Evolutionary conservation across 2,797 vertebrate genomes (phyloP).

Genomic region (Luscinia luscinia): DNA sequence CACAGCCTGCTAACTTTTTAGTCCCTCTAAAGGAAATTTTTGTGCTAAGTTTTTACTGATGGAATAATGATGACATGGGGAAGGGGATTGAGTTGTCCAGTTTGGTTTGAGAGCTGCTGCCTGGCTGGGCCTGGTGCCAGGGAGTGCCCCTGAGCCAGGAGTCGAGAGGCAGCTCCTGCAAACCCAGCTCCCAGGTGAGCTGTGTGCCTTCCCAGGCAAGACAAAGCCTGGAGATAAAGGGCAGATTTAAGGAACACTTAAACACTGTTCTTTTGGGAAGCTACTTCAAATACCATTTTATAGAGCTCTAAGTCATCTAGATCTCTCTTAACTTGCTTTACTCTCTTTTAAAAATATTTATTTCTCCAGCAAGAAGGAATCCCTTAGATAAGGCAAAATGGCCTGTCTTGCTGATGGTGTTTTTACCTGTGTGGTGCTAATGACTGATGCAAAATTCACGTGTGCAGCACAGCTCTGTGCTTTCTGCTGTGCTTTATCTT

Average conservation of each 20-base stretch:
- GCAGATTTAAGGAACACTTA: not conserved
- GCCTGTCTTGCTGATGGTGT: not conserved
- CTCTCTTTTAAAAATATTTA: slow-evolving; percentile 36
- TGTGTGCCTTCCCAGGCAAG: not conserved
- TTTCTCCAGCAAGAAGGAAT: not conserved
- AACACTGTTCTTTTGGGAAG: slow-evolving; percentile 25
- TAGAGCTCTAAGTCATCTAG: slow-evolving; percentile 14
- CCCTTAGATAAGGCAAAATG: not conserved
- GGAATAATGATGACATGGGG: not conserved
- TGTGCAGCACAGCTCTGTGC: not conserved
- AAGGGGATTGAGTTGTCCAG: not conserved
- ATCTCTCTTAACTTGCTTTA: slow-evolving; percentile 25
- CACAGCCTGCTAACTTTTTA: not conserved
- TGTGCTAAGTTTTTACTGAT: not conserved
- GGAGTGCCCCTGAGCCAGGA: not conserved
- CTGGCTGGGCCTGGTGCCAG: not conserved
- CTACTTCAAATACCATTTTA: slow-evolving; percentile 37
- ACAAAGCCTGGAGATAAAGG: slow-evolving; percentile 36
- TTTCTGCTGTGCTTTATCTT: not conserved
- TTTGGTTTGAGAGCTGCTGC: not conserved
- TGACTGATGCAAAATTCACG: not conserved
- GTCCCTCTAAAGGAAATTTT: not conserved
- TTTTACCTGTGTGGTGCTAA: not conserved
- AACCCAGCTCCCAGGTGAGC: not conserved
- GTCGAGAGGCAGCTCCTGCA: not conserved